Conservation (phyloP, 2,888 invertebrate genomes). For the Agonopterix heracliana region DNA sequence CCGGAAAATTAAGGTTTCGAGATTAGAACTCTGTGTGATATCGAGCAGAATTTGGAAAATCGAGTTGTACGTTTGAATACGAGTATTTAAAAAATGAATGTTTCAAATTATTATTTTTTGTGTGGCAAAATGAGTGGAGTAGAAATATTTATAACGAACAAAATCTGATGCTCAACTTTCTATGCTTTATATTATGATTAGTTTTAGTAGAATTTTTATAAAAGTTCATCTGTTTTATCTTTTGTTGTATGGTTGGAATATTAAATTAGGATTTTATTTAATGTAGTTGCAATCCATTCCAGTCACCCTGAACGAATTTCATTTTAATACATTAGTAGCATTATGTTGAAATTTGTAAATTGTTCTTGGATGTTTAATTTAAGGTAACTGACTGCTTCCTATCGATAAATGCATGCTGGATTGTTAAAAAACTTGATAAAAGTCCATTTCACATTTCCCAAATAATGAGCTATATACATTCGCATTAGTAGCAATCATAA, state of each 20-base stretch:
- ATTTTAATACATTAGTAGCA: constrained; percentile 36
- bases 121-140: constrained; percentile 58
- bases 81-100: constrained; percentile 15
- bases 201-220: constrained; percentile 41
- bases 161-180: constrained; percentile 68
- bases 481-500: too few species aligned
- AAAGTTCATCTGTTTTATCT: constrained; percentile 33
- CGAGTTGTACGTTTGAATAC: too few species aligned
- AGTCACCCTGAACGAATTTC: constrained; percentile 27
- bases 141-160: constrained; percentile 20
- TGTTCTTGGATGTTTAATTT: constrained; percentile 30
- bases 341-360: constrained; percentile 30
- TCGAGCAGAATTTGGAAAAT: too few species aligned
- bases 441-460: too few species aligned
- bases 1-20: too few species aligned
- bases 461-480: too few species aligned
- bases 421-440: constrained; percentile 15
- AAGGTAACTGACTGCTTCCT: constrained; percentile 36
- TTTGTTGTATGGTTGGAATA: constrained; percentile 45
- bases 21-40: too few species aligned
- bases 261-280: constrained; percentile 28
- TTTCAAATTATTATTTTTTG: constrained; percentile 58
- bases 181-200: constrained; percentile 53
- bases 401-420: constrained; percentile 40
- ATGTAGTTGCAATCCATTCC: constrained; percentile 41